These are phyloP conservation scores for Centruroides vittatus DNA, from an alignment of 1,140 invertebrate species.

Conservation along the genomic window DNA sequence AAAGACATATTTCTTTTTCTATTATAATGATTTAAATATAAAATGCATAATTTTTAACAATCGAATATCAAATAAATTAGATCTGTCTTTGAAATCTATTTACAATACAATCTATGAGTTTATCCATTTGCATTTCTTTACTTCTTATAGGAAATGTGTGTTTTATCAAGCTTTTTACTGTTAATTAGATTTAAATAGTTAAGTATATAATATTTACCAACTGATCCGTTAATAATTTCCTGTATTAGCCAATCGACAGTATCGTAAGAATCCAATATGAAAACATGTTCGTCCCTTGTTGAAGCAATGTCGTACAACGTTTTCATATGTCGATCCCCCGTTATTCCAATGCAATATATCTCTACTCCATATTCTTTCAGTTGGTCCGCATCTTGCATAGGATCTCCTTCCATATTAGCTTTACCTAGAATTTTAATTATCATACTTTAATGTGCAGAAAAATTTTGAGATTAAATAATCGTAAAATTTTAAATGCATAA, in stretches of 20 bases:
- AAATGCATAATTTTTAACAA: neutral
- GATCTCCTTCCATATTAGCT: slow-evolving; percentile 11
- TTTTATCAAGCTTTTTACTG: no score
- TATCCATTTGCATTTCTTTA: no score
- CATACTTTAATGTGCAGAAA: no score
- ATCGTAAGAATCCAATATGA: slow-evolving; percentile 5
- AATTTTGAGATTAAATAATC: no score
- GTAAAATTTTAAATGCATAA: no score
- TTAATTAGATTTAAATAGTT: no score
- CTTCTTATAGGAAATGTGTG: no score
- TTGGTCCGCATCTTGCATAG: neutral
- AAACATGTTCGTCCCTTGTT: slow-evolving; percentile 7
- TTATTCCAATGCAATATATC: slow-evolving; percentile 12
- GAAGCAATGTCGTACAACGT: slow-evolving; percentile 5
- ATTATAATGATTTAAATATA: neutral
- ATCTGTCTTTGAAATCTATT: no score
- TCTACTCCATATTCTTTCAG: slow-evolving; percentile 6
- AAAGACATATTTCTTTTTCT: neutral
- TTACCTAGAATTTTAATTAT: neutral
- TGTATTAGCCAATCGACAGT: slow-evolving; percentile 2
- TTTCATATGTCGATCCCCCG: neutral
- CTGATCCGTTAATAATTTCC: slow-evolving; percentile 6
- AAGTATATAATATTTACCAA: neutral
- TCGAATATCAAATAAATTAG: neutral
- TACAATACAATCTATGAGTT: no score